A percentile compares a stretch with the other conserved stretches of the same genome.
These are phyloP conservation scores for Urocitellus parryii DNA, from an alignment of 2,113 vertebrate species.

Conservation along the genomic window DNA sequence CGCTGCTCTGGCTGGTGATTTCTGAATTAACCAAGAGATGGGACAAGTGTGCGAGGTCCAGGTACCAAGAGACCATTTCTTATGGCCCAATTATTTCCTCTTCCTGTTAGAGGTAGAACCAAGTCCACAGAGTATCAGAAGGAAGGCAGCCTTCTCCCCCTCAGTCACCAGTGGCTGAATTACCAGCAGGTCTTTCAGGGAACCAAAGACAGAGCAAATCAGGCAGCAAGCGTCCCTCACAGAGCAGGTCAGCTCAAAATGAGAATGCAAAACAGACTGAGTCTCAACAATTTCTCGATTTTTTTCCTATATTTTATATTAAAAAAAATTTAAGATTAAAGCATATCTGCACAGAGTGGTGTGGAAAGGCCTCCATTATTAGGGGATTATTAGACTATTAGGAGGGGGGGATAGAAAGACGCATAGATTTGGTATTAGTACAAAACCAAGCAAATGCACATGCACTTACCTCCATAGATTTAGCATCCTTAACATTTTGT, in stretches of 20 bases:
- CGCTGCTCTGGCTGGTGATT: not conserved
- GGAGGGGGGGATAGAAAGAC: not conserved
- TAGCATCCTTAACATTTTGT: too few species aligned
- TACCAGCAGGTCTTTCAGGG: not conserved
- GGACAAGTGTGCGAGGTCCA: too few species aligned
- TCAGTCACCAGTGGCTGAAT: not conserved
- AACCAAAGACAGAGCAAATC: not conserved
- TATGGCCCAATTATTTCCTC: not conserved
- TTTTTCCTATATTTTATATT: constrained; percentile 20
- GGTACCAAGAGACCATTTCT: fast-evolving
- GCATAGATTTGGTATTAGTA: not conserved
- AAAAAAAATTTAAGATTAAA: not conserved
- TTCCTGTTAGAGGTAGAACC: not conserved
- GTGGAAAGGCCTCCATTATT: not conserved
- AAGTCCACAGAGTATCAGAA: not conserved
- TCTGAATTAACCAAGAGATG: not conserved
- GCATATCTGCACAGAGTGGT: not conserved
- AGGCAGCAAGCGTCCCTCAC: not conserved
- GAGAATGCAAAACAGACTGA: not conserved
- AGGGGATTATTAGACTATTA: not conserved
- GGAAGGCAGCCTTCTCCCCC: not conserved
- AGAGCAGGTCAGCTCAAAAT: not conserved
- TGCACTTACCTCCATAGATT: not conserved
- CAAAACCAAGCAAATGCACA: not conserved
- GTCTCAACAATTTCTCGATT: not conserved